phyloP scores from a whole-genome alignment of 2,113 vertebrate genomes.

The human region GRCh38 chr5:52277501-52278000 shows the following conservation, averaged over 20 bases:
- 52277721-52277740: neutral
- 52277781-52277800: neutral
- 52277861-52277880: neutral
- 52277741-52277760: neutral
- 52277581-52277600: neutral
- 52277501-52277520: neutral
- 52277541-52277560: neutral
- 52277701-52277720: neutral
- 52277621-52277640: neutral
- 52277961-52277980: neutral
- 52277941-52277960: neutral
- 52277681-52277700: neutral
- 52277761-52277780: neutral
- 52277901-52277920: neutral
- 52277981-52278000: neutral
- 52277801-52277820: neutral
- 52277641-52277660: neutral
- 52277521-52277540: neutral
- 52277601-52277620: too few species aligned
- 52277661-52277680: neutral
- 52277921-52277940: neutral
- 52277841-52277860: neutral
- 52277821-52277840: neutral
- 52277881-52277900: neutral
- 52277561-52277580: neutral